These are phyloP conservation scores for Scophthalmus maximus DNA, from an alignment of 2,113 vertebrate species.

Conservation along the genomic window DNA sequence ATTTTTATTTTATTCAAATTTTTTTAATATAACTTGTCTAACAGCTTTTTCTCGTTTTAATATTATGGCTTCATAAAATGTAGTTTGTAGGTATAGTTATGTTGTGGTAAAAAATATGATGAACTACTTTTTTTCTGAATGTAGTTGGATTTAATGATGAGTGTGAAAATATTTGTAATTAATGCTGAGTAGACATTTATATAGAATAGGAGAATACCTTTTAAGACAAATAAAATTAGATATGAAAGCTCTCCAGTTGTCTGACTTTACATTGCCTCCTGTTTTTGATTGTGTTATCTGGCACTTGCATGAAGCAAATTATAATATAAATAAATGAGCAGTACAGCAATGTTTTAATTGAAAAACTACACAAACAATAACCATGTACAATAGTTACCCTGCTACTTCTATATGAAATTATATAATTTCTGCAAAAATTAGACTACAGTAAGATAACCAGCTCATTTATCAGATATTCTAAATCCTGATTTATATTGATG, in stretches of 20 bases:
- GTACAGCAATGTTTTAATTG: conserved; percentile 9
- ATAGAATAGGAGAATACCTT: conserved; percentile 44
- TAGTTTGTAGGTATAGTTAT: conserved; percentile 31
- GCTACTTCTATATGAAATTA: too few relatives aligned
- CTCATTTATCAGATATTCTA: too few relatives aligned
- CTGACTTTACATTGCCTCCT: conserved; percentile 66
- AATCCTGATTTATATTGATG: too few relatives aligned
- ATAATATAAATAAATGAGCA: conserved; percentile 11
- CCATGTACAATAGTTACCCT: too few relatives aligned
- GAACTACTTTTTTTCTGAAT: conserved; percentile 42
- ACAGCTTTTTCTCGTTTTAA: conserved; percentile 50
- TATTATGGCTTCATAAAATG: conserved; percentile 22
- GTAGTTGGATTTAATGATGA: conserved; percentile 29
- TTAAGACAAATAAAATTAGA: conserved; percentile 77
- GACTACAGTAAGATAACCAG: too few relatives aligned
- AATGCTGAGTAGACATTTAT: conserved; percentile 52
- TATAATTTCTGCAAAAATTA: too few relatives aligned
- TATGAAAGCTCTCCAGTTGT: conserved; percentile 55
- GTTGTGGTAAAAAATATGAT: conserved; percentile 53
- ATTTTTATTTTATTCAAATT: conserved; percentile 55
- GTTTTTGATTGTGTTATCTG: conserved; percentile 43
- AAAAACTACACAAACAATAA: too few relatives aligned
- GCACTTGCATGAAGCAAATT: conserved; percentile 2
- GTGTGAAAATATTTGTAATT: conserved; percentile 62
- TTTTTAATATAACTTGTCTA: conserved; percentile 41